Base-by-base conservation (phyloP, 2,888 invertebrate genomes). In the Caenorhabditis japonica region DNA sequence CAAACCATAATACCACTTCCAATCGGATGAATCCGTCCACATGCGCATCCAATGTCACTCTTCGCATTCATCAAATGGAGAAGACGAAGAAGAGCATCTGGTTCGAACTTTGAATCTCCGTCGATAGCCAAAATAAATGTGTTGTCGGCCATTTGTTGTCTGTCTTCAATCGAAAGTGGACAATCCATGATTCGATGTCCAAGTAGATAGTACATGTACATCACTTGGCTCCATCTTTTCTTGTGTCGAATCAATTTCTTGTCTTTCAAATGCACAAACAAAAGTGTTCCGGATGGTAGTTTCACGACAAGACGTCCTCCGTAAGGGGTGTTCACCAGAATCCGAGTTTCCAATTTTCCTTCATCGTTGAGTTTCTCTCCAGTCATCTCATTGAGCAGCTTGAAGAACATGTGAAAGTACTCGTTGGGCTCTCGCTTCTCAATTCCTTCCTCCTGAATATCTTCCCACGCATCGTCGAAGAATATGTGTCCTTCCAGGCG, bases 381-480 rank as follows among this genome's bases (percentile, higher is more conserved):
- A 12, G 84, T 84, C 73, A 82, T 76, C 25, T 76, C 75, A 33
- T 80, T 82, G 19, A 85, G 60, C 8, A 94, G 94, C n/a, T 92
- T 91, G 38, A 97, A 92, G 49, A 99, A 90, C 19, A 94, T 91
- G 88, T 94, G 94, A 1, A 99, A 97, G 90, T 96, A 99, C 33
- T 93, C 91, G 90, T 99, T 97, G 41, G 95, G 95, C 19, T 76
- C 70, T 4, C 77, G 41, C 30, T 71, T 73, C 36, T 53, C 60
- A 80, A 92, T 92, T 89, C 94, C 94, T 17, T 93, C 92, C 88
- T 94, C 94, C 83, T 93, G 93, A 85, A 94, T 92, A 83, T 95
- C 92, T 91, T 94, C 95, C 89, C 95, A 97, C 3, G 96, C 95
- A 89, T 99, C 97, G 89, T 99, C 99, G 90, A 99, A 95, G 90